These are phyloP conservation scores for Pteronotus mesoamericanus DNA, from an alignment of 2,797 vertebrate species.

Conservation along the genomic window DNA sequence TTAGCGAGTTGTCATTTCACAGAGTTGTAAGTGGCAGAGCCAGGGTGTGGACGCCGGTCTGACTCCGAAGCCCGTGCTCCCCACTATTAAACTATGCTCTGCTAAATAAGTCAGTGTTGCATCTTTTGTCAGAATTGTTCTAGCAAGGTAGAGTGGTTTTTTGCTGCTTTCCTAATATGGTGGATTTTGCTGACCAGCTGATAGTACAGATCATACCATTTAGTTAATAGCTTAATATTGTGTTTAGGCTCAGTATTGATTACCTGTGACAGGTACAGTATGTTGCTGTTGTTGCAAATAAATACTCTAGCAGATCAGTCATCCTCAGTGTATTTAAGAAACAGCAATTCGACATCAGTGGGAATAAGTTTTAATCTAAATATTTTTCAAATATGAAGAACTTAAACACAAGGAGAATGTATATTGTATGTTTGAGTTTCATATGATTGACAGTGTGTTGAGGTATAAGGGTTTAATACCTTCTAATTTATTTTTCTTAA, in stretches of 20 bases:
- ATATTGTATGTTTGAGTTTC: background rate
- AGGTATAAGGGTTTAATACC: background rate
- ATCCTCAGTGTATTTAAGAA: background rate
- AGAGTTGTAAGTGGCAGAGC: background rate
- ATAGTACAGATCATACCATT: background rate
- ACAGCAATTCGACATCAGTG: background rate
- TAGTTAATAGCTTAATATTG: background rate
- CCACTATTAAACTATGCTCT: background rate
- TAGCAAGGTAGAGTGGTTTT: background rate
- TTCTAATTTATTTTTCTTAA: background rate
- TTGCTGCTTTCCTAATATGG: background rate
- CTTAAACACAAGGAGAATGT: background rate
- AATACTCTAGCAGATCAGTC: background rate
- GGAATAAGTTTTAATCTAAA: background rate
- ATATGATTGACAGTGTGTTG: background rate
- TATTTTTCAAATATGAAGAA: background rate
- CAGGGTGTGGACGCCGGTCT: background rate
- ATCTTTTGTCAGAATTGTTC: background rate
- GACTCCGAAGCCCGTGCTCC: background rate
- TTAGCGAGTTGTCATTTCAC: background rate
- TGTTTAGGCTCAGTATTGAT: background rate
- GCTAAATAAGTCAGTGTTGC: background rate
- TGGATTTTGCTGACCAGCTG: background rate
- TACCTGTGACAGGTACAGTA: background rate
- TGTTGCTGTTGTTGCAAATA: background rate